Evolutionary conservation across 2,888 invertebrate species (phyloP).

Genomic region (Syrista parreyssii): DNA sequence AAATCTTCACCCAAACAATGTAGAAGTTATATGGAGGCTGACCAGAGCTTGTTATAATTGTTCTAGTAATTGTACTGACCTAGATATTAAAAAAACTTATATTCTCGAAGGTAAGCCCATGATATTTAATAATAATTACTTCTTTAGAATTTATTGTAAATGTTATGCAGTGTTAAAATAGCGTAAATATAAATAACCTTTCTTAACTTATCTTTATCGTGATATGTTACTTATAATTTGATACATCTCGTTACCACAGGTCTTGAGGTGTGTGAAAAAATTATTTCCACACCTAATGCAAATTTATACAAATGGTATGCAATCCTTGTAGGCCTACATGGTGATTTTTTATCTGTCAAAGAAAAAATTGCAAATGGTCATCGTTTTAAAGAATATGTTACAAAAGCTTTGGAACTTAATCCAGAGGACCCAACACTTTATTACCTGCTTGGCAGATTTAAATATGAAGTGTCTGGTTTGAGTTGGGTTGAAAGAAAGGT

Average conservation of each 20-base stretch:
- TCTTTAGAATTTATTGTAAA: constrained; percentile 2
- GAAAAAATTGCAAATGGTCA: constrained; percentile 76
- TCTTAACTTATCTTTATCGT: neutral
- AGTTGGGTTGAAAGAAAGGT: constrained; percentile 75
- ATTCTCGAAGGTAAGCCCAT: constrained; percentile 48
- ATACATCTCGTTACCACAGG: constrained; percentile 60
- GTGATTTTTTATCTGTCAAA: constrained; percentile 71
- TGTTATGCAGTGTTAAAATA: neutral
- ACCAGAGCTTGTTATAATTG: constrained; percentile 53
- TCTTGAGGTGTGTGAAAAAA: constrained; percentile 69
- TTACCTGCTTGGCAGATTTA: constrained; percentile 78
- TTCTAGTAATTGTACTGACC: constrained; percentile 36
- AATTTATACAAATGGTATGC: constrained; percentile 82
- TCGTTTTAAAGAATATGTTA: constrained; percentile 76
- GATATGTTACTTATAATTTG: constrained; percentile 2
- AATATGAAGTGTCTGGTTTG: constrained; percentile 73
- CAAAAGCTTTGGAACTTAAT: constrained; percentile 72
- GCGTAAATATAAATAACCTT: neutral
- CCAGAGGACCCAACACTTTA: constrained; percentile 74
- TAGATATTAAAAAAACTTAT: constrained; percentile 35
- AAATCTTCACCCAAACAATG: constrained; percentile 45
- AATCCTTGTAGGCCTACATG: constrained; percentile 73
- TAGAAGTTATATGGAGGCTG: constrained; percentile 59
- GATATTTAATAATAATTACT: neutral
- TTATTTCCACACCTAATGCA: constrained; percentile 68